Conservation (phyloP, 2,797 vertebrate species). For the Dromococcyx pavoninus region DNA sequence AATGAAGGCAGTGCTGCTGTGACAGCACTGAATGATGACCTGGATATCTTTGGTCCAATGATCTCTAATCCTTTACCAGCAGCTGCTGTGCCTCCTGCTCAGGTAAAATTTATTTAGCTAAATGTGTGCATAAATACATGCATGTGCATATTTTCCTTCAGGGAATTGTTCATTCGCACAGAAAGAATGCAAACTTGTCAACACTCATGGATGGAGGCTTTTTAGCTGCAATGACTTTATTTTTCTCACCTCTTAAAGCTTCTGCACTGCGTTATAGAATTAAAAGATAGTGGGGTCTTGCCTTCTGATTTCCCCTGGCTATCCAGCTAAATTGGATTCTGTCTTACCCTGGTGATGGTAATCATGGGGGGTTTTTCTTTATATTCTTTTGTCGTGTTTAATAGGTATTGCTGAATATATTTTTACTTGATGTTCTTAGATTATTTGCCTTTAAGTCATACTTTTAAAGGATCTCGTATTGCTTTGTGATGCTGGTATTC, state of each 20-base stretch:
- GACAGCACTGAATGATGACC: conserved; percentile 83
- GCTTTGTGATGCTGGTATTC: neutral
- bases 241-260: neutral
- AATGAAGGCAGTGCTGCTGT: conserved; percentile 76
- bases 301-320: neutral
- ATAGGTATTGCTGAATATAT: neutral
- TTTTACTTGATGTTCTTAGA: neutral
- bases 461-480: neutral
- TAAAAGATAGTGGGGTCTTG: neutral
- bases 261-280: neutral
- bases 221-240: accelerated
- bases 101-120: conserved; percentile 66
- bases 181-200: neutral
- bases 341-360: neutral
- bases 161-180: neutral
- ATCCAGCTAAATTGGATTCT: neutral
- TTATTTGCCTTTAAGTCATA: neutral
- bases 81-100: conserved; percentile 70
- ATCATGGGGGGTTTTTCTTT: neutral
- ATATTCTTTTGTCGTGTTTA: neutral
- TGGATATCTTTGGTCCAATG: conserved; percentile 98
- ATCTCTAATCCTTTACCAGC: conserved; percentile 93
- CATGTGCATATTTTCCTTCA: neutral
- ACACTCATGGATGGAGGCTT: neutral
- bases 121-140: neutral